Percentiles rank a stretch among this genome's conserved stretches.
Evolutionary conservation across 2,888 invertebrate genomes (phyloP).

Genomic region (Kryphioiulus occultus): DNA sequence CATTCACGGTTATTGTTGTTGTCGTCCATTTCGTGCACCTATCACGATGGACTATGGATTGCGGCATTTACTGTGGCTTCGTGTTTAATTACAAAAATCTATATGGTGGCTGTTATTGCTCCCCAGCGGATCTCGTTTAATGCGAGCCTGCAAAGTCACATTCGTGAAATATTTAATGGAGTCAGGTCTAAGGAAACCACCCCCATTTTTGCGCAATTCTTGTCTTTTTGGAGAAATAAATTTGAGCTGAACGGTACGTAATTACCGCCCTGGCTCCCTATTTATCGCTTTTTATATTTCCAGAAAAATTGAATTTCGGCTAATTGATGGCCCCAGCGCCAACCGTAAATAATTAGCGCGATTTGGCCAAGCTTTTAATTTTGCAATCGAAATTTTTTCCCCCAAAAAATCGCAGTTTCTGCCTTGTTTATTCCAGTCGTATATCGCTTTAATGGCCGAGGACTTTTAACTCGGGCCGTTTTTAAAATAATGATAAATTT

Average conservation of each 20-base stretch:
- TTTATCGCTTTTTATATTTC: not conserved
- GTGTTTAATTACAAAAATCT: not conserved
- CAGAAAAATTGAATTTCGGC: not conserved
- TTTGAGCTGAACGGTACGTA: not conserved
- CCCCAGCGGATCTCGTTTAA: not conserved
- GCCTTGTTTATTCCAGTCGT: not conserved
- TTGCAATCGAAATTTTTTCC: not conserved
- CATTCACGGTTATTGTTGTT: not conserved
- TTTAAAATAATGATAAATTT: constrained; percentile 22
- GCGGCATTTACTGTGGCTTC: not conserved
- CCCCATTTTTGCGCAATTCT: not conserved
- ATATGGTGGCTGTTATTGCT: constrained; percentile 10
- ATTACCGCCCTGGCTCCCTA: not conserved
- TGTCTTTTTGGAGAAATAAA: constrained; percentile 1
- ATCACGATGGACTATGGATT: not conserved
- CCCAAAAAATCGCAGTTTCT: not conserved
- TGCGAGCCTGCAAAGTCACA: not conserved
- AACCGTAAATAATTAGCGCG: constrained; percentile 21
- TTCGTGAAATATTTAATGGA: constrained; percentile 12
- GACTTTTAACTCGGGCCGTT: constrained; percentile 7
- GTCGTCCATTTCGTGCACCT: not conserved
- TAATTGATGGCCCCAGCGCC: not conserved
- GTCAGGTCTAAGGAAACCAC: constrained; percentile 18
- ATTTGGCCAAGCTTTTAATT: constrained; percentile 4
- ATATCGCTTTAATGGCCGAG: constrained; percentile 1